These are phyloP conservation scores for Apoderus coryli DNA, from an alignment of 2,888 invertebrate species.

Conservation along the genomic window DNA sequence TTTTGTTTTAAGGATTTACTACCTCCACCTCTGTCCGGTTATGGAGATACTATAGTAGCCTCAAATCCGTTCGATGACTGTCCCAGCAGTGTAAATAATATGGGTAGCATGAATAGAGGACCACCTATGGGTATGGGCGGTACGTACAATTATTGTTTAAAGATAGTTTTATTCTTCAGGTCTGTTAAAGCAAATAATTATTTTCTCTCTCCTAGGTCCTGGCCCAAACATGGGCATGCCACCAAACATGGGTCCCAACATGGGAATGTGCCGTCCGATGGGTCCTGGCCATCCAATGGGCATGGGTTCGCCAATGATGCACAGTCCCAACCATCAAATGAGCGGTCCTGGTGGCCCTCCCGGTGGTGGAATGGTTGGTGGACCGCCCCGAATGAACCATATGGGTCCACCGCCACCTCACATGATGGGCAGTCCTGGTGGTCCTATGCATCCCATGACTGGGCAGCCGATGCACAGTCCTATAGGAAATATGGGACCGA, in stretches of 20 bases:
- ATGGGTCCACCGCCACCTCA: too few relatives aligned
- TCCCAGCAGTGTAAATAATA: slow-evolving; percentile 38
- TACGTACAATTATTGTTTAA: slow-evolving; percentile 12
- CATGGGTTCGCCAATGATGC: slow-evolving; percentile 30
- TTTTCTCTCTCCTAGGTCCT: slow-evolving; percentile 12
- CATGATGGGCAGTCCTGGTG: background rate
- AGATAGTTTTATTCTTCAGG: too few relatives aligned
- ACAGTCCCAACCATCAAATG: slow-evolving; percentile 3
- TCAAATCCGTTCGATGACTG: slow-evolving; percentile 93
- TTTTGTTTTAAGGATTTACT: slow-evolving; percentile 42
- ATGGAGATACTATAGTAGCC: slow-evolving; percentile 86
- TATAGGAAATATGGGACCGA: slow-evolving; percentile 49
- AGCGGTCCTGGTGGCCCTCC: background rate
- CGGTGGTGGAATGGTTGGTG: too few relatives aligned
- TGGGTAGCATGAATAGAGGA: slow-evolving; percentile 26
- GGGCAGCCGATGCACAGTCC: slow-evolving; percentile 42
- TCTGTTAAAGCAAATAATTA: too few relatives aligned
- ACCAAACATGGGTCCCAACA: slow-evolving; percentile 35
- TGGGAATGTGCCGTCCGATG: slow-evolving; percentile 50
- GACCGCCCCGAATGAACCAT: too few relatives aligned
- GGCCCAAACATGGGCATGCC: slow-evolving; percentile 37
- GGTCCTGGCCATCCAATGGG: slow-evolving; percentile 20
- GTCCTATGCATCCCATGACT: slow-evolving; percentile 11
- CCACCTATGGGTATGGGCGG: slow-evolving; percentile 26
- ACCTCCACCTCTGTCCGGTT: slow-evolving; percentile 73